Base-by-base conservation (phyloP, 2,113 vertebrate genomes). In the Gallinago undulata region DNA sequence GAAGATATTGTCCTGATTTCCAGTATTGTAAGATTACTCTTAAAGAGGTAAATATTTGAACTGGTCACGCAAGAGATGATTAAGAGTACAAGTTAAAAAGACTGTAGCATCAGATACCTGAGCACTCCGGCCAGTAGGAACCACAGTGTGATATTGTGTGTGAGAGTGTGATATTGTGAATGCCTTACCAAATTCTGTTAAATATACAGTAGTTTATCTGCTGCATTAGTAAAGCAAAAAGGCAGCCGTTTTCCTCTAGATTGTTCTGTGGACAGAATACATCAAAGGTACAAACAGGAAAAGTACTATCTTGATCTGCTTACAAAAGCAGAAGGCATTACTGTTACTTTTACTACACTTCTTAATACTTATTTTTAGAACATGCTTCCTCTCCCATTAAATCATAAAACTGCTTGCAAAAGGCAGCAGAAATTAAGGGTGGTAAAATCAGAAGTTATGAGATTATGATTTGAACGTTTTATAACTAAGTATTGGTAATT, bases 271-370 rank as follows among this genome's bases (percentile, higher is more conserved):
- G 63, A 72, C 41, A 69, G 70, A 79, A 87, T 94, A 68, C 63
- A 90, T 68, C 48, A 67, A 83, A 85, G 82, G 70, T 35, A 76
- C 47, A 81, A 69, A 60, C 59, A 96, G 69, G 41, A 96, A 59
- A 84, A 93, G 66, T 84, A 93, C 89, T 94, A 93, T 33, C 76
- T 83, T 92, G 81, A 97, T 96, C 96, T 96, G 86, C 94, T 97
- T 96, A 95, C 53, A 78, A 87, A 89, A 93, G 92, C 89, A 85
- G 57, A 93, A 85, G 76, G 89, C 82, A 91, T 92, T 94, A 93
- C 91, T 93, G 94, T 90, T 90, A 94, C 94, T 97, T 97, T 94
- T 96, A 91, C 84, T 83, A 82, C 59, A 81, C 41, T 75, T 25
- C 56, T 92, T 86, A 84, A 66, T 25, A 57, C 11, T 92, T 96